phyloP scores from a whole-genome alignment of 2,888 invertebrate species.

The Thera obeliscata region DNA sequence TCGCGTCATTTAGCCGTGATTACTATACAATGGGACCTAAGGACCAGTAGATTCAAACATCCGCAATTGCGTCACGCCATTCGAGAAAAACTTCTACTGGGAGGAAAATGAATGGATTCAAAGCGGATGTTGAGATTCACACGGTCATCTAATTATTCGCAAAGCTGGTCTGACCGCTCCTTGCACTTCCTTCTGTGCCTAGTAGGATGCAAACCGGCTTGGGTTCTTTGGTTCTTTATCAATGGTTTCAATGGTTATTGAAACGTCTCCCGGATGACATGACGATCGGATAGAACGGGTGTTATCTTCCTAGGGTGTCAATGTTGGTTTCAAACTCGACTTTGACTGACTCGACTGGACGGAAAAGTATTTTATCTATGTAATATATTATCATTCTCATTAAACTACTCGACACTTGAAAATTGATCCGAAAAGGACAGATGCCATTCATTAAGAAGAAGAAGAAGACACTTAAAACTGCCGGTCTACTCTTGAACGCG shows the following conservation, averaged over 20 bases:
- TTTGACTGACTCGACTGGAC: too few relatives aligned
- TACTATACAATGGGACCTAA: slow-evolving; percentile 27
- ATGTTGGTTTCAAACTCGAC: too few relatives aligned
- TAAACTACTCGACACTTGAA: too few relatives aligned
- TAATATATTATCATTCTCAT: too few relatives aligned
- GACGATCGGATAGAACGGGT: slow-evolving; percentile 28
- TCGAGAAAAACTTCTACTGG: slow-evolving; percentile 69
- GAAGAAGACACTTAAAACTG: too few relatives aligned
- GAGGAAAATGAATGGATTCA: slow-evolving; percentile 76
- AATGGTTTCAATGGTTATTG: slow-evolving; percentile 31
- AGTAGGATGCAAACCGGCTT: slow-evolving; percentile 69
- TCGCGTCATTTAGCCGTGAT: slow-evolving; percentile 19
- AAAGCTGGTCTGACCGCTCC: slow-evolving; percentile 52
- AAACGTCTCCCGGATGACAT: slow-evolving; percentile 60
- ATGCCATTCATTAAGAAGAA: too few relatives aligned
- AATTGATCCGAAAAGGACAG: too few relatives aligned
- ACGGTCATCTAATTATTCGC: slow-evolving; percentile 59
- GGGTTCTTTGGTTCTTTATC: slow-evolving; percentile 46
- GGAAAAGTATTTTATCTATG: too few relatives aligned
- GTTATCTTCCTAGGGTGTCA: not conserved
- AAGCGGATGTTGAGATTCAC: slow-evolving; percentile 78
- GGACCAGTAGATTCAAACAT: slow-evolving; percentile 50
- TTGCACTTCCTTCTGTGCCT: slow-evolving; percentile 61
- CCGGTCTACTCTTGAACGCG: too few relatives aligned
- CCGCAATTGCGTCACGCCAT: slow-evolving; percentile 75